Base-by-base conservation (phyloP, 23 tunicate genomes). In the Aplidium turbinatum region DNA sequence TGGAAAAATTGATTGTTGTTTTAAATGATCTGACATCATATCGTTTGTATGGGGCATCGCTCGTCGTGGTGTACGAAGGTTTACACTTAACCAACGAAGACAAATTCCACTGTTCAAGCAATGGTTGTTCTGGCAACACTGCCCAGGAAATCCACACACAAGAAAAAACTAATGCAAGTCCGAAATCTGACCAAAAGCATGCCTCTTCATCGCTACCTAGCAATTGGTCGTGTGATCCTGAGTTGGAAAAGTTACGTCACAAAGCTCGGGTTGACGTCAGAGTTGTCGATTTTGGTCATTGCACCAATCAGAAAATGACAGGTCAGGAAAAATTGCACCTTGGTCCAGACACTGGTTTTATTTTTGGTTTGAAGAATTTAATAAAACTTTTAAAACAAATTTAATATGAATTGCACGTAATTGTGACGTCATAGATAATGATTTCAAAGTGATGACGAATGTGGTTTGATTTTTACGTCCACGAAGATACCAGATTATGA, bases 201-300 rank as follows among this genome's bases (percentile, higher is more conserved):
- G n/a, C 4, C 29, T 11, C n/a, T 29, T n/a, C 60, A 13, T 13
- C 60, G 6, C n/a, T 60, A 60, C n/a, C 68, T 16, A 26, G 9
- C 7, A 60, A 60, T 29, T n/a, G n/a, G n/a, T n/a, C n/a, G n/a
- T n/a, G n/a, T n/a, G n/a, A n/a, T n/a, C 5, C 30, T 2, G 56
- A 68, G 6, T 1, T 23, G 2, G 32, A 35, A 27, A 18, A 35
- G 18, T 20, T 39, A 31, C 58, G 18, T 47, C 29, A 2, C 48
- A 40, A 35, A 0, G 13, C 38, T 4, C 40, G 7, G 22, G 21
- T 58, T 20, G 74, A 82, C 45, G 80, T 73, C 9, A 32, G 74
- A 63, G 28, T 82, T 21, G 87, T 82, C 4, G 87, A 82, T 33
- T 82, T 82, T 63, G 87, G 75, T 0, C 64, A 82, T 40, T 63